Conservation (phyloP, 2,888 invertebrate species). For the Heliothis peltigera region DNA sequence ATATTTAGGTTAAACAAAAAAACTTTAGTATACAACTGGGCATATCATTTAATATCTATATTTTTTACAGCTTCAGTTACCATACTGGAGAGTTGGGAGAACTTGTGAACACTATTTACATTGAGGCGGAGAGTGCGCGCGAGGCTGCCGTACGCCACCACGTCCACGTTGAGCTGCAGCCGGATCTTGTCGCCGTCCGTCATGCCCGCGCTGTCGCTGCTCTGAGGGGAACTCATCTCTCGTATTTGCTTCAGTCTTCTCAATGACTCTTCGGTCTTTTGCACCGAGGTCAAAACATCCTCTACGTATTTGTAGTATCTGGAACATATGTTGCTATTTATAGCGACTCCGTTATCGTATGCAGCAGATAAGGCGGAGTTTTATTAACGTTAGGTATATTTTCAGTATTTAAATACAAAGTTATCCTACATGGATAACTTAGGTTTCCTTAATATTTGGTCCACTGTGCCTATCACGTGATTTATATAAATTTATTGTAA, state of each 20-base stretch:
- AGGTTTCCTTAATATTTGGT: background rate
- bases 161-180: conserved; percentile 96
- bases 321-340: conserved; percentile 56
- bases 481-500: conserved; percentile 1
- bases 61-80: conserved; percentile 91
- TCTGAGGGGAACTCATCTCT: conserved; percentile 87
- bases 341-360: conserved; percentile 24
- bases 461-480: background rate
- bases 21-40: conserved; percentile 73
- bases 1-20: conserved; percentile 68
- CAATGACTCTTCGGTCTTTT: conserved; percentile 98
- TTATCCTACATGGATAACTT: conserved; percentile 8
- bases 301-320: conserved; percentile 93
- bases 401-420: conserved; percentile 14
- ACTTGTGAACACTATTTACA: conserved; percentile 89
- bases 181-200: conserved; percentile 98
- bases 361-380: conserved; percentile 34
- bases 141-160: conserved; percentile 92
- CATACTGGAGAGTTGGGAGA: conserved; percentile 90
- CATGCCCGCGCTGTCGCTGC: conserved; percentile 89
- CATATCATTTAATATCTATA: conserved; percentile 89
- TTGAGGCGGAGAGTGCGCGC: conserved; percentile 89
- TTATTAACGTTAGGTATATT: conserved; percentile 23
- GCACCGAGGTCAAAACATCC: conserved; percentile 97
- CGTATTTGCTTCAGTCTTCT: conserved; percentile 96